phyloP scores from a whole-genome alignment of 1,140 invertebrate genomes.

The Lepidostoma basale region DNA sequence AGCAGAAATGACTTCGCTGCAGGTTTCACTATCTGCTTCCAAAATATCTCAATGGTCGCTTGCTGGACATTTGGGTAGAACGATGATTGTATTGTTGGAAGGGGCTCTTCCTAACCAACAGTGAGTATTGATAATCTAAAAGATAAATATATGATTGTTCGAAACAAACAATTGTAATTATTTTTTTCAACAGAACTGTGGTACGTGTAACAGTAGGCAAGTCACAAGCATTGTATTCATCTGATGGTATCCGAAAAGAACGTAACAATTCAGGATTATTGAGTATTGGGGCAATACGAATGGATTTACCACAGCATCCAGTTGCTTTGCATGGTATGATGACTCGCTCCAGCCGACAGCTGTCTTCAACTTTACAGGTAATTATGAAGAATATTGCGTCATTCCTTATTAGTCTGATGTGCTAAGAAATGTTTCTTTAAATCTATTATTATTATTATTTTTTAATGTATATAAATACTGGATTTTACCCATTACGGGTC shows the following conservation, averaged over 20 bases:
- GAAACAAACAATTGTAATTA: neutral
- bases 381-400: neutral
- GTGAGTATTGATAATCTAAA: constrained; percentile 67
- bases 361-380: constrained; percentile 88
- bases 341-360: constrained; percentile 89
- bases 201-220: constrained; percentile 92
- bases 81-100: constrained; percentile 91
- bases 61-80: constrained; percentile 88
- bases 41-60: constrained; percentile 88
- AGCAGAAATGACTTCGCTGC: constrained; percentile 84
- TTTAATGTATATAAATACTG: too few relatives aligned
- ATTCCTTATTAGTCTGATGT: neutral
- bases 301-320: constrained; percentile 96
- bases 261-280: constrained; percentile 83
- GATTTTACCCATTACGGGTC: too few relatives aligned
- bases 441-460: constrained; percentile 7
- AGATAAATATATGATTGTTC: neutral
- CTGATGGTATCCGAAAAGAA: constrained; percentile 75
- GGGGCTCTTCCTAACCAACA: constrained; percentile 89
- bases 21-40: constrained; percentile 77
- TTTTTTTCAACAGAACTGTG: constrained; percentile 71
- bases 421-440: too few relatives aligned
- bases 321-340: constrained; percentile 97
- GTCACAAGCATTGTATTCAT: constrained; percentile 89
- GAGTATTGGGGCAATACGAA: constrained; percentile 85